Percentiles rank a stretch among this genome's conserved stretches.
Conservation (phyloP, 1,140 invertebrate species). For the Drosophila aff. region DNA sequence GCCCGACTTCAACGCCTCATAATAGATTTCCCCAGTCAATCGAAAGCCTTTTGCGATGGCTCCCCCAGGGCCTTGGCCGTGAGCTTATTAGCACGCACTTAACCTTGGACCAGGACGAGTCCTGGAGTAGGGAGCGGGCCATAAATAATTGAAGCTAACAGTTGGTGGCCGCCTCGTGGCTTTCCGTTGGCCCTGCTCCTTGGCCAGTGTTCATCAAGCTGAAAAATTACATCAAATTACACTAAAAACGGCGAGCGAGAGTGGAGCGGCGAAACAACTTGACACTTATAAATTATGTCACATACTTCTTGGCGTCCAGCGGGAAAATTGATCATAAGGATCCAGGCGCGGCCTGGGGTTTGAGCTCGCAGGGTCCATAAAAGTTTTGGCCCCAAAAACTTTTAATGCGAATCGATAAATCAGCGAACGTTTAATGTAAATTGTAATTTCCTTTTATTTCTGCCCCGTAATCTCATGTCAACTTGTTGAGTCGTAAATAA, state of each 20-base stretch:
- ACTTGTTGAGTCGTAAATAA: slow-evolving; percentile 81
- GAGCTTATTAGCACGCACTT: slow-evolving; percentile 78
- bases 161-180: slow-evolving; percentile 44
- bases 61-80: slow-evolving; percentile 41
- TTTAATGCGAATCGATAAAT: slow-evolving; percentile 76
- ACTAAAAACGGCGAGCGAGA: slow-evolving; percentile 33
- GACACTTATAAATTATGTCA: slow-evolving; percentile 81
- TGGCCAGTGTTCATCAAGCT: slow-evolving; percentile 54
- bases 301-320: slow-evolving; percentile 65
- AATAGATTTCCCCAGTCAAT: slow-evolving; percentile 49
- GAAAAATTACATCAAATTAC: slow-evolving; percentile 76
- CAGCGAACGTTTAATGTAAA: slow-evolving; percentile 56
- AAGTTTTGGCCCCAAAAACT: slow-evolving; percentile 62
- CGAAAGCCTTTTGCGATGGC: slow-evolving; percentile 53
- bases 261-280: slow-evolving; percentile 47
- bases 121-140: slow-evolving; percentile 40
- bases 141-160: slow-evolving; percentile 77
- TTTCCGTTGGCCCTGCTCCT: slow-evolving; percentile 1
- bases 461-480: slow-evolving; percentile 67
- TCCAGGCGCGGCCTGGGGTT: not conserved
- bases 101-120: slow-evolving; percentile 55
- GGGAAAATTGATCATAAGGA: slow-evolving; percentile 64
- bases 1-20: slow-evolving; percentile 12
- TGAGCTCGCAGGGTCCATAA: slow-evolving; percentile 8
- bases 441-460: slow-evolving; percentile 32